phyloP scores from a whole-genome alignment of 2,113 vertebrate genomes.

The Mustelus asterias region DNA sequence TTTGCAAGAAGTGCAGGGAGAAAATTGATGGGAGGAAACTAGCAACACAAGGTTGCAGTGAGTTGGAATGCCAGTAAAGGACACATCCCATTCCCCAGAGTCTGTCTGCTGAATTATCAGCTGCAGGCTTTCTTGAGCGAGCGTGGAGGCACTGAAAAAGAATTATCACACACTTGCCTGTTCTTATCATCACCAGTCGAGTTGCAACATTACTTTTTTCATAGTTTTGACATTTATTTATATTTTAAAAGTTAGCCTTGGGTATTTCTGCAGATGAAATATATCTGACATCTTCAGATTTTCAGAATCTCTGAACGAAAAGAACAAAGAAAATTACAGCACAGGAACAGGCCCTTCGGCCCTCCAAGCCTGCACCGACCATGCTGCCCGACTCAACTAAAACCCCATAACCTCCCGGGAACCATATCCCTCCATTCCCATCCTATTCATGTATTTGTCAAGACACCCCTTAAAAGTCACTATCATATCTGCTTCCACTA shows the following conservation, averaged over 20 bases:
- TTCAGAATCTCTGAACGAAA: neutral
- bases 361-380: too few relatives aligned
- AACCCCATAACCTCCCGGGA: too few relatives aligned
- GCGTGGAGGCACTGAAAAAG: too few relatives aligned
- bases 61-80: neutral
- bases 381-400: too few relatives aligned
- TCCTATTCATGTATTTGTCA: too few relatives aligned
- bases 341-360: too few relatives aligned
- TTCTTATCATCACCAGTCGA: neutral
- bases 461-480: too few relatives aligned
- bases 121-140: neutral
- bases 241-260: neutral
- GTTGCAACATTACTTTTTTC: neutral
- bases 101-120: neutral
- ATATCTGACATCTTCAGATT: neutral
- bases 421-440: too few relatives aligned
- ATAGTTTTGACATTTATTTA: neutral
- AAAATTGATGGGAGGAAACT: neutral
- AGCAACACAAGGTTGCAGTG: neutral
- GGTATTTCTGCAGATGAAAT: neutral
- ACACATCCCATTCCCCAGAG: neutral
- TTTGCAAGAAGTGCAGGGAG: neutral
- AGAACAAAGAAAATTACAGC: too few relatives aligned
- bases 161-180: neutral
- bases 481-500: too few relatives aligned